Base-by-base conservation (phyloP, 2,797 vertebrate genomes). In the Buceros bicornis region DNA sequence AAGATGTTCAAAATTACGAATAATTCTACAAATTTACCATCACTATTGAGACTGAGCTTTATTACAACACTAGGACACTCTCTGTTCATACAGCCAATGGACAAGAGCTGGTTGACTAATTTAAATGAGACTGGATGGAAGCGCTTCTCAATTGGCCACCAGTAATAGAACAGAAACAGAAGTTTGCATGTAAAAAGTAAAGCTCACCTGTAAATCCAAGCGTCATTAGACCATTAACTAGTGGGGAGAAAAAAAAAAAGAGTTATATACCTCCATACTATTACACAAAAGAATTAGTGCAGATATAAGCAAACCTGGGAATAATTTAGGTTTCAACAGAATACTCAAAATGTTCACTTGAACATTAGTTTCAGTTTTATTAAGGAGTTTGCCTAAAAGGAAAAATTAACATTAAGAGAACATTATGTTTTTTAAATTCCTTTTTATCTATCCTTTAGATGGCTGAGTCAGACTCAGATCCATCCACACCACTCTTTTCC, bases 161-260 rank as follows among this genome's bases (percentile, higher is more conserved):
- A 74, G 20, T 19, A 92, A 81, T 18, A 90, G 73, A 72, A 95
- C 8, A 80, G 22, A 78, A 72, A 82, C 7, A 37, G 40, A 72
- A 78, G 10, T 42, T 16, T 66, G n/a, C 72, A 62, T 62, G 82
- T 90, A 72, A 71, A 29, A 91, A 93, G 47, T 35, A 86, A 73
- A 84, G 31, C 89, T 97, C 73, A 97, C 97, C 97, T 96, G 95
- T 5, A 0, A 96, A 95, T 97, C 96, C 97, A 67, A 97, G 94
- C 1, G 13, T 92, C 91, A 97, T 89, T 71, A 97, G 79, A 80
- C 95, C 90, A 71, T 96, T 96, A 93, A 96, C 96, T 97, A 76
- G 20, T 28, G 14, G 16, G 24, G 11, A 7, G 13, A 71, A 5
- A 93, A 47, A 72, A 69, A 51, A 33, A 80, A 69, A 61, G n/a